Evolutionary conservation across 2,797 vertebrate genomes (phyloP), one percentile per base, ranked within the genome.

Genomic region (Dryobates pubescens): DNA sequence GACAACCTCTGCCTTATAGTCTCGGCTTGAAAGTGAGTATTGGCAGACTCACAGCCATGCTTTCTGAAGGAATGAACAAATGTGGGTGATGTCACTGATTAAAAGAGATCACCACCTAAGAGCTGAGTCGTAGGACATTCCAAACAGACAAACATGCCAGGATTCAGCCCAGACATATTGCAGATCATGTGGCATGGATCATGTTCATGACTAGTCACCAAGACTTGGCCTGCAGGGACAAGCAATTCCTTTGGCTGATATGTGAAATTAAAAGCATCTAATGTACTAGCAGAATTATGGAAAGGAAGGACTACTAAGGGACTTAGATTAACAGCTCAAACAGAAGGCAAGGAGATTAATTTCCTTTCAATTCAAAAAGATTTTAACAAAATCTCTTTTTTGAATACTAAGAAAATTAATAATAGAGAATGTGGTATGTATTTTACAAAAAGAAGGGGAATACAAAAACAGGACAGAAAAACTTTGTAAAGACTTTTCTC

Each of bases 81-180:
- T 73, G 53, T 82, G 54, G 20, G 45, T 63, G 77, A 89, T 68
- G 62, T 77, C 17, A 11, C 70, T 84, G 38, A 45, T 92, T 61
- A 32, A 65, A 86, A 92, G 69, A 23, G 56, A 58, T 65, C 90
- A 82, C 41, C 80, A 81, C 13, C 1, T 10, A 68, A 91, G 59
- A 86, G 63, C 73, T 85, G 68, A 74, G 68, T 65, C 34, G 54
- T 56, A 56, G 19, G 16, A 62, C 65, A 41, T 88, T 38, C 68
- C 67, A 80, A 75, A 67, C 4, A 88, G 90, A 87, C 65, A 89
- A 93, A 95, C 47, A 88, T 82, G 65, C 13, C 84, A 80, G 57
- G 64, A 62, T 78, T 23, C 17, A 94, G 34, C 30, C 63, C 68
- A 26, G 64, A 43, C 29, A 38, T 90, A 83, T 53, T 89, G 71